phyloP scores from a whole-genome alignment of 2,113 vertebrate genomes.

The Myrmecobius fasciatus region DNA sequence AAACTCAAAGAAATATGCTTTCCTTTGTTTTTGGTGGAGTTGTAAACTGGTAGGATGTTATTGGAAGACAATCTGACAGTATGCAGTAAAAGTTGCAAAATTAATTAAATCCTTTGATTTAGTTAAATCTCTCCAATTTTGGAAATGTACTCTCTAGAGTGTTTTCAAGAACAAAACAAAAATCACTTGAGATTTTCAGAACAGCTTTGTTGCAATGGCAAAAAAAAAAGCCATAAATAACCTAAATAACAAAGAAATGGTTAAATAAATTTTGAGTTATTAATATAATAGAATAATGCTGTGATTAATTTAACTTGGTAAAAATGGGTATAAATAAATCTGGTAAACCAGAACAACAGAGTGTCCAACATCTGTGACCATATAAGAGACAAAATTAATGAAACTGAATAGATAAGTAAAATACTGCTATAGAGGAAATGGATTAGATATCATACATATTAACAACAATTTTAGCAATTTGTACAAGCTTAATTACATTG shows the following conservation, averaged over 20 bases:
- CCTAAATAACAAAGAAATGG: not conserved
- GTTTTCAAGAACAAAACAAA: not conserved
- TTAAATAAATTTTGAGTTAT: not conserved
- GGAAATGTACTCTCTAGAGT: not conserved
- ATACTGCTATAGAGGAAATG: not conserved
- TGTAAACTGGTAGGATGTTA: no score
- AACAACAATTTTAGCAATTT: not conserved
- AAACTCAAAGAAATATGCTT: not conserved
- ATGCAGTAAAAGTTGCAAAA: not conserved
- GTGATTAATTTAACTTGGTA: not conserved
- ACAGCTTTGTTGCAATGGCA: not conserved
- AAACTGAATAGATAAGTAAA: not conserved
- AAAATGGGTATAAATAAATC: not conserved
- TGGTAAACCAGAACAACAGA: not conserved
- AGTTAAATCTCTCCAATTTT: not conserved
- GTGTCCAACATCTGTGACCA: not conserved
- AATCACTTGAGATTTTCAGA: not conserved
- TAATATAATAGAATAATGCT: not conserved
- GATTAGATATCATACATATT: not conserved
- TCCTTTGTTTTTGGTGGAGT: not conserved
- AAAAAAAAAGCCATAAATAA: not conserved
- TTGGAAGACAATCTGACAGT: not conserved
- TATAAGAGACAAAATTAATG: not conserved
- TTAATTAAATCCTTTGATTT: not conserved
- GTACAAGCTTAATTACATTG: not conserved